phyloP scores from a whole-genome alignment of 1,140 invertebrate genomes.

The Oedothorax gibbosus region DNA sequence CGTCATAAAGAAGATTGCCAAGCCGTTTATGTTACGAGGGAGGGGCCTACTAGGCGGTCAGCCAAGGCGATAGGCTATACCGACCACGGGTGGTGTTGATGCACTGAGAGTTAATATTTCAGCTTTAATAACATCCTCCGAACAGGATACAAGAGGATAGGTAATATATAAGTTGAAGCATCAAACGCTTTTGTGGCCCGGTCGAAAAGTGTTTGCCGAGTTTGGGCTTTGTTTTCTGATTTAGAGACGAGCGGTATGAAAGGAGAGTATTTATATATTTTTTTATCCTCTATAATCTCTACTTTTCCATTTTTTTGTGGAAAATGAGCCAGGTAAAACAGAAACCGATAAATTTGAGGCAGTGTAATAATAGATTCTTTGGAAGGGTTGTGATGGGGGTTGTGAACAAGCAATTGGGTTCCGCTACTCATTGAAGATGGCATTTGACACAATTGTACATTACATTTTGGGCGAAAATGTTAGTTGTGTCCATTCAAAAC shows the following conservation, averaged over 20 bases:
- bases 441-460: no score
- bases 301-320: not conserved
- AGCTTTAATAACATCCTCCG: constrained; percentile 50
- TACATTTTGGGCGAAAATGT: no score
- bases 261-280: constrained; percentile 19
- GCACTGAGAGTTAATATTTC: constrained; percentile 47
- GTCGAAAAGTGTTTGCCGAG: no score
- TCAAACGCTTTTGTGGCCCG: constrained; percentile 27
- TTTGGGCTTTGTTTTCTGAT: constrained; percentile 6
- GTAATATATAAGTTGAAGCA: constrained; percentile 17
- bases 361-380: no score
- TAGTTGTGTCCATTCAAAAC: no score
- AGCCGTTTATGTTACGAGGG: constrained; percentile 34
- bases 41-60: constrained; percentile 15
- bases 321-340: no score
- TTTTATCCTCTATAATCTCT: constrained; percentile 11
- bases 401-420: no score
- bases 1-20: constrained; percentile 37
- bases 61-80: constrained; percentile 13
- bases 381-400: no score
- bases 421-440: no score
- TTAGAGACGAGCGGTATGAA: constrained; percentile 16
- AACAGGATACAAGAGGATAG: constrained; percentile 36
- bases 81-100: constrained; percentile 32
- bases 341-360: no score